These are phyloP conservation scores for Oreortyx pictus DNA, from an alignment of 2,797 vertebrate genomes.

Conservation along the genomic window DNA sequence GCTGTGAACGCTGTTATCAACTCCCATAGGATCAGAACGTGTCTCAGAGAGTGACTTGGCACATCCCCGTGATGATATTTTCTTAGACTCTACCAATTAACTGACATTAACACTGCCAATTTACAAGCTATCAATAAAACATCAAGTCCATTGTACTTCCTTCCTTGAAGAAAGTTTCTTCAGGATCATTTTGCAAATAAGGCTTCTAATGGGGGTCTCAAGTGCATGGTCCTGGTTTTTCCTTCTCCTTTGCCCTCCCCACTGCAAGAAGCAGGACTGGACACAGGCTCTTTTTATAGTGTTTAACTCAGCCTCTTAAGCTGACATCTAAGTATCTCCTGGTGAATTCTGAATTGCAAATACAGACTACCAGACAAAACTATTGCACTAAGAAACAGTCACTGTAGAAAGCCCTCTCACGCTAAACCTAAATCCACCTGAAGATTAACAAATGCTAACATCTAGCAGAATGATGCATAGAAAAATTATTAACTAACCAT, in stretches of 20 bases:
- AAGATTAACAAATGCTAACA: not conserved
- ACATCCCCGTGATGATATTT: not conserved
- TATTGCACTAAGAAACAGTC: not conserved
- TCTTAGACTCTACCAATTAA: not conserved
- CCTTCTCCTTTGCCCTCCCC: not conserved
- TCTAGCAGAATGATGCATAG: not conserved
- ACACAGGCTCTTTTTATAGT: not conserved
- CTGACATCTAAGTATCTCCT: rapidly evolving
- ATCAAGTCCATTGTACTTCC: not conserved
- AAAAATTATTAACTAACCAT: not conserved
- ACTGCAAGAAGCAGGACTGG: not conserved
- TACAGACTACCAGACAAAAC: not conserved
- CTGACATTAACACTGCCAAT: not conserved
- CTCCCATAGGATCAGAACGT: not conserved
- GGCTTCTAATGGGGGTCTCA: not conserved
- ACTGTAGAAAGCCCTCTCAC: not conserved
- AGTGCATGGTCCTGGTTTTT: not conserved
- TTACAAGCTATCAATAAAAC: not conserved
- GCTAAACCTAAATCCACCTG: not conserved
- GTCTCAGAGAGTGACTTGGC: not conserved
- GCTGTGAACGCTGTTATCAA: rapidly evolving
- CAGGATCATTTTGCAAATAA: not conserved
- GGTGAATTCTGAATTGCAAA: not conserved
- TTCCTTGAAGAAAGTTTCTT: not conserved
- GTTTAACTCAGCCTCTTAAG: not conserved